phyloP scores from a whole-genome alignment of 2,888 invertebrate genomes.

The Watsonalla cultraria region DNA sequence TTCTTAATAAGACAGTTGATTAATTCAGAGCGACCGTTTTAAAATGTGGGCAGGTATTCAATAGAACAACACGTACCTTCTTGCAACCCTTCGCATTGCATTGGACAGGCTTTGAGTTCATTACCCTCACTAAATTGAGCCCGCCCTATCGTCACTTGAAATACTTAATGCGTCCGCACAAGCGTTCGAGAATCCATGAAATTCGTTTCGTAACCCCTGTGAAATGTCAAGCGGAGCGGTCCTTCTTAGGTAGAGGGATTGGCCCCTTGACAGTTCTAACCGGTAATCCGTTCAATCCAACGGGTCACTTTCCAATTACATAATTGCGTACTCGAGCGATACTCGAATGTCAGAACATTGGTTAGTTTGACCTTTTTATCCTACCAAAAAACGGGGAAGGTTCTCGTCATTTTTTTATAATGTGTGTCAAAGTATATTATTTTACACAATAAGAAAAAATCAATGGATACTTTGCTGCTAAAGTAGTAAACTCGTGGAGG shows the following conservation, averaged over 20 bases:
- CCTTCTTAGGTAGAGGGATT: conserved; percentile 32
- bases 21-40: too few relatives aligned
- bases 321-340: conserved; percentile 51
- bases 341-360: conserved; percentile 34
- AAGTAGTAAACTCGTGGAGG: too few relatives aligned
- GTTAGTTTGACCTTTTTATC: not conserved
- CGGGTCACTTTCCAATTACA: conserved; percentile 53
- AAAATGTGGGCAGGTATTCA: not conserved
- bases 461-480: too few relatives aligned
- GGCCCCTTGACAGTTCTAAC: conserved; percentile 60
- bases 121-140: conserved; percentile 24
- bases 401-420: too few relatives aligned
- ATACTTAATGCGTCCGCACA: conserved; percentile 42
- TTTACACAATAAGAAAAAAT: too few relatives aligned
- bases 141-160: conserved; percentile 34
- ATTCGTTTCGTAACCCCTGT: conserved; percentile 53
- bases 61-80: not conserved
- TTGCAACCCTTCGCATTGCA: not conserved
- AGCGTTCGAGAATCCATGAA: conserved; percentile 47
- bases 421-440: too few relatives aligned
- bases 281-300: conserved; percentile 64
- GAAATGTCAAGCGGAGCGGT: conserved; percentile 47
- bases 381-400: not conserved
- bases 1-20: too few relatives aligned
- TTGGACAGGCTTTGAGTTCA: conserved; percentile 9